These are phyloP conservation scores for Enteromius afrohamiltoni DNA, from an alignment of 2,797 vertebrate genomes.

Conservation along the genomic window DNA sequence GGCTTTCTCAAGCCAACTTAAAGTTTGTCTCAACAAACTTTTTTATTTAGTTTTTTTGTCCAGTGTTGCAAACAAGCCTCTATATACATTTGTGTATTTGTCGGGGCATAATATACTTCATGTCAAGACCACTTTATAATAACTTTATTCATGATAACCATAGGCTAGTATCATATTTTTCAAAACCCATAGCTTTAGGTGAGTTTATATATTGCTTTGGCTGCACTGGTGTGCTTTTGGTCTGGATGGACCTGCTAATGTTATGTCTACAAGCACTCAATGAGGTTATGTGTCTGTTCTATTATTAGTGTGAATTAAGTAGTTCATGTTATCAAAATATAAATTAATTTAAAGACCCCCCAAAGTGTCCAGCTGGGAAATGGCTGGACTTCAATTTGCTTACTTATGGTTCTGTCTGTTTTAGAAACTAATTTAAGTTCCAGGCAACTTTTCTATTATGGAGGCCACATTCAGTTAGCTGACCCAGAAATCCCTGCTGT, in stretches of 20 bases:
- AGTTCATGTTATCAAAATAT: slow-evolving; percentile 22
- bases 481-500: slow-evolving; percentile 62
- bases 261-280: not conserved
- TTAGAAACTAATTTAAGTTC: slow-evolving; percentile 52
- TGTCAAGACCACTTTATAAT: not conserved
- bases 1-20: no score
- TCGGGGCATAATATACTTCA: not conserved
- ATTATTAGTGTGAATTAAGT: slow-evolving; percentile 15
- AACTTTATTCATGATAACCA: not conserved
- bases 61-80: not conserved
- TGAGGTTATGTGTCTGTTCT: not conserved
- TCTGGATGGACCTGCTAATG: not conserved
- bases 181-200: not conserved
- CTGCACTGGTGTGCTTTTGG: not conserved
- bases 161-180: not conserved
- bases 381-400: not conserved
- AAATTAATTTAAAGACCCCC: slow-evolving; percentile 24
- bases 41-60: not conserved
- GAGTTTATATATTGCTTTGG: not conserved
- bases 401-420: not conserved
- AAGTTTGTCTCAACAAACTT: no score
- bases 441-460: slow-evolving; percentile 60
- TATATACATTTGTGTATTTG: not conserved
- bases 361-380: slow-evolving; percentile 26
- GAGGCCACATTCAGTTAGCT: slow-evolving; percentile 56